These are phyloP conservation scores for Rhagophthalmus giganteus DNA, from an alignment of 2,888 invertebrate genomes.

Conservation along the genomic window DNA sequence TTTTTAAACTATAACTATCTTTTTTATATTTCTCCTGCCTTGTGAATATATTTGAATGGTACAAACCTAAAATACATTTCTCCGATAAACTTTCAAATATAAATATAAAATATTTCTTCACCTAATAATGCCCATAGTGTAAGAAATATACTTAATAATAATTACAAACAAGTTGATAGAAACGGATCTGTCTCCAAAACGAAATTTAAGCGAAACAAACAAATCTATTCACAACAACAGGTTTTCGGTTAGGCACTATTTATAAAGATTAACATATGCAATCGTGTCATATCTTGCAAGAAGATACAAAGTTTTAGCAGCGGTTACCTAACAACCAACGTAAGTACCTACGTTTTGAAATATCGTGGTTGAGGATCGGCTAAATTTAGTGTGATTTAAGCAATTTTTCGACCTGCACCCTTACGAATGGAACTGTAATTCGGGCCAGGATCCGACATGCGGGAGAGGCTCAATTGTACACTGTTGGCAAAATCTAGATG, in stretches of 20 bases:
- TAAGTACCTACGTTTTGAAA: constrained; percentile 37
- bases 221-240: constrained; percentile 38
- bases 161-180: constrained; percentile 12
- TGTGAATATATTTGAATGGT: constrained; percentile 42
- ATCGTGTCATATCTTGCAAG: constrained; percentile 29
- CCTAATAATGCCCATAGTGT: constrained; percentile 36
- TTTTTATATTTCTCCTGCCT: constrained; percentile 41
- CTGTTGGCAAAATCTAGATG: constrained; percentile 25
- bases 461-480: constrained; percentile 25
- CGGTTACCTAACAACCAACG: constrained; percentile 37
- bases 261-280: constrained; percentile 44
- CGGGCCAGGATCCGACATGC: constrained; percentile 26
- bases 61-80: too few relatives aligned
- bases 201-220: constrained; percentile 7
- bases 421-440: constrained; percentile 16
- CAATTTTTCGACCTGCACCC: constrained; percentile 23
- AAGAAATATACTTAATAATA: constrained; percentile 8
- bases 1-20: constrained; percentile 52
- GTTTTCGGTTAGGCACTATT: constrained; percentile 49
- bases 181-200: too few relatives aligned
- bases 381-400: constrained; percentile 24
- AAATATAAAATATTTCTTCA: constrained; percentile 17
- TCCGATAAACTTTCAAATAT: too few relatives aligned
- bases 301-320: constrained; percentile 34
- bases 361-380: constrained; percentile 30